These are phyloP conservation scores for Eueremaeus valkanovi DNA, from an alignment of 2,888 invertebrate species.

Conservation along the genomic window DNA sequence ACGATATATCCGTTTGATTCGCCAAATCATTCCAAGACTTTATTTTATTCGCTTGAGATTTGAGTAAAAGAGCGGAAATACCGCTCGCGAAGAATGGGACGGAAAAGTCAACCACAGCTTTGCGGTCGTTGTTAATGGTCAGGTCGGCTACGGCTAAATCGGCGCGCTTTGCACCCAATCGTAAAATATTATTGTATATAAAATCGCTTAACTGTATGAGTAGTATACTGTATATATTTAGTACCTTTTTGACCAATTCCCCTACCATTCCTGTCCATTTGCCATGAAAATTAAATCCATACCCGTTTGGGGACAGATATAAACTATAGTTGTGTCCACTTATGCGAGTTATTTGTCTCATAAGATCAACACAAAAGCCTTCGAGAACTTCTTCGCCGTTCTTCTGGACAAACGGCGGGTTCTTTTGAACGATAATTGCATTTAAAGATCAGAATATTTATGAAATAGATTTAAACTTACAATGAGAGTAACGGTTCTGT, in stretches of 20 bases:
- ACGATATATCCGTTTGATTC: slow-evolving; percentile 14
- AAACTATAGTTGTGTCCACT: slow-evolving; percentile 14
- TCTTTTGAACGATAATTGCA: background rate
- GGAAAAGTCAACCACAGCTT: slow-evolving; percentile 17
- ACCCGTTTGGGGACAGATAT: background rate
- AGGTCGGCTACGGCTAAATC: slow-evolving; percentile 18
- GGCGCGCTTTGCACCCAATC: background rate
- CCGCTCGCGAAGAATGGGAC: slow-evolving; percentile 24
- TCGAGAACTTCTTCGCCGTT: slow-evolving; percentile 18
- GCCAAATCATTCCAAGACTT: slow-evolving; percentile 24
- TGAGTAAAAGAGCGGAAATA: slow-evolving; percentile 2
- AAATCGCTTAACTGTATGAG: no score
- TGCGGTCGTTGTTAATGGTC: slow-evolving; percentile 4
- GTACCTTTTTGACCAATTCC: slow-evolving; percentile 6
- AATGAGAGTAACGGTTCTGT: slow-evolving; percentile 16
- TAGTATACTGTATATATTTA: background rate
- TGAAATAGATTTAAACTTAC: background rate
- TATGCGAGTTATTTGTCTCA: background rate
- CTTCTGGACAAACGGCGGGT: slow-evolving; percentile 22
- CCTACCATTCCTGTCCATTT: slow-evolving; percentile 29
- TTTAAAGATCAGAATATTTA: background rate
- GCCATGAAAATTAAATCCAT: slow-evolving; percentile 26
- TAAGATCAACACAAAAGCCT: slow-evolving; percentile 20
- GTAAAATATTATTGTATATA: background rate
- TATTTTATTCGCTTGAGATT: background rate